Base-by-base conservation (phyloP, 2,888 invertebrate species). In the Drosophila flavopinicola region DNA sequence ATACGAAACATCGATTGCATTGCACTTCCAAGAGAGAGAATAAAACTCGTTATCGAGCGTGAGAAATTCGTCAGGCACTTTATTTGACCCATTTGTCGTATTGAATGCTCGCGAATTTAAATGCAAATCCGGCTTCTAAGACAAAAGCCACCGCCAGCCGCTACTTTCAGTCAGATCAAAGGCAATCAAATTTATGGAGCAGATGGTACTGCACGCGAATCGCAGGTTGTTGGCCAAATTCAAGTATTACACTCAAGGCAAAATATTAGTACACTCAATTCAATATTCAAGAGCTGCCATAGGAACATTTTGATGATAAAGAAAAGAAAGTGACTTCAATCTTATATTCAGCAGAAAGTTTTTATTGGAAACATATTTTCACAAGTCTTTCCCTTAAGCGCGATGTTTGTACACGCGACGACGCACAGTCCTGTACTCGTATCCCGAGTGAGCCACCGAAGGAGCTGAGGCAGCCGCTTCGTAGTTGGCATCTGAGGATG, bases 371-470 rank as follows among this genome's bases (percentile, higher is more conserved):
- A 23, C 32, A 6, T n/a, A n/a, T 15, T 9, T 41, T 41, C 9
- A 10, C n/a, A n/a, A 15, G 13, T 23, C 20, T 11, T 32, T 13
- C n/a, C 15, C 7, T 75, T 85, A 85, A 13, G 70, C 75, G 45
- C 88, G 88, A 57, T 75, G 66, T 44, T 41, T 86, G 56, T 66
- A 63, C 52, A 86, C 72, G 45, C 78, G 75, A 45, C 88, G 85
- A 61, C 86, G 86, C 20, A 86, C 68, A 39, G 80, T 65, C n/a
- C 67, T 75, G 75, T 87, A 87, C 37, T 75, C 65, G 61, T 88
- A 85, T 29, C 85, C 87, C 20, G 59, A 53, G 27, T 41, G 33
- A 32, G 54, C 42, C 4, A 59, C 48, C 25, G 64, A 74, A 2
- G 71, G 67, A 10, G 78, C 59, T 6, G 84, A 79, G 10, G 80